phyloP scores from a whole-genome alignment of 2,888 invertebrate species.

The Blastobasis adustella region DNA sequence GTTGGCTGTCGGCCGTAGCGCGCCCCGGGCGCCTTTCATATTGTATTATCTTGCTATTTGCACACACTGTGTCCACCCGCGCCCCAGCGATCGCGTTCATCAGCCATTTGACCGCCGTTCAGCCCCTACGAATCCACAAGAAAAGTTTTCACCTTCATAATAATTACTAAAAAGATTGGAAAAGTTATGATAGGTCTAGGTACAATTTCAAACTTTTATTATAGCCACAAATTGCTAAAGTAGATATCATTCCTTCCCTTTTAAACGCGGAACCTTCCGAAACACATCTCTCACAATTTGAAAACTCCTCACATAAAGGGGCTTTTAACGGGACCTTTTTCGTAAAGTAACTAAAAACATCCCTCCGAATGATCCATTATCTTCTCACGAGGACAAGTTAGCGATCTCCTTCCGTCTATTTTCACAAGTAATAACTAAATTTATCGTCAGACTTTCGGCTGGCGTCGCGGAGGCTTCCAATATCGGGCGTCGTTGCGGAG shows the following conservation, averaged over 20 bases:
- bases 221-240: slow-evolving; percentile 30
- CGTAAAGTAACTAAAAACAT: slow-evolving; percentile 64
- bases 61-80: slow-evolving; percentile 19
- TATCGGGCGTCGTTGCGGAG: slow-evolving; percentile 52
- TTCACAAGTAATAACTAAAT: slow-evolving; percentile 75
- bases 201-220: slow-evolving; percentile 38
- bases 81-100: slow-evolving; percentile 22
- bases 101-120: slow-evolving; percentile 18
- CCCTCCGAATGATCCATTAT: slow-evolving; percentile 72
- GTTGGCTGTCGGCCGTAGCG: slow-evolving; percentile 16
- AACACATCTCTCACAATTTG: slow-evolving; percentile 45
- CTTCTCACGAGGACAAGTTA: slow-evolving; percentile 71
- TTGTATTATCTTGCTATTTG: slow-evolving; percentile 43
- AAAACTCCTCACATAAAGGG: slow-evolving; percentile 67
- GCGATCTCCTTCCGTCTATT: slow-evolving; percentile 73
- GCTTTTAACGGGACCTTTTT: slow-evolving; percentile 67
- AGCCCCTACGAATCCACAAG: background rate
- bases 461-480: slow-evolving; percentile 57
- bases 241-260: slow-evolving; percentile 39
- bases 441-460: slow-evolving; percentile 71
- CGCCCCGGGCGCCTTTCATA: slow-evolving; percentile 45
- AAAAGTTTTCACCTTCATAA: background rate
- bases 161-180: slow-evolving; percentile 7
- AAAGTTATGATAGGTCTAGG: slow-evolving; percentile 15
- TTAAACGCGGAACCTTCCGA: slow-evolving; percentile 45